Conservation (phyloP, 2,888 invertebrate species). For the Horisme vitalbata region DNA sequence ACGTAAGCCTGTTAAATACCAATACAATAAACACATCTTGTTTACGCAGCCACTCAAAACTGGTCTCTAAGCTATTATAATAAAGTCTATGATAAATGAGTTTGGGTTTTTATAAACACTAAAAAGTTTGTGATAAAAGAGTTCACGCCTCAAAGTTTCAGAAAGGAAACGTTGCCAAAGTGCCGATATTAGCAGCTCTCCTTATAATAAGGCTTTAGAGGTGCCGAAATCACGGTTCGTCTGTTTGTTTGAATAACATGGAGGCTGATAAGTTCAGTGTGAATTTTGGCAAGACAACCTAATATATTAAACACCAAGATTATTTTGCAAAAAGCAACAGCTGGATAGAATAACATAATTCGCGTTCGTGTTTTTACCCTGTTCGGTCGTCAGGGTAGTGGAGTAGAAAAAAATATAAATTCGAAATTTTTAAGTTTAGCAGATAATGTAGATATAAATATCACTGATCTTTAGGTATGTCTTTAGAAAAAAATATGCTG, state of each 20-base stretch:
- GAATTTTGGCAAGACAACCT: conserved; percentile 45
- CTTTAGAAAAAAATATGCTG: no score
- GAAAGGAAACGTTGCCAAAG: conserved; percentile 54
- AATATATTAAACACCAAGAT: conserved; percentile 15
- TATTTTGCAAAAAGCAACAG: conserved; percentile 11
- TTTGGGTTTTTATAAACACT: conserved; percentile 2
- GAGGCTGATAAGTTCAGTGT: conserved; percentile 43
- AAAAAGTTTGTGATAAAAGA: conserved; percentile 32
- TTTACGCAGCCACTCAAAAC: not conserved
- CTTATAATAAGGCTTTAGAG: conserved; percentile 45
- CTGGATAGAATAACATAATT: conserved; percentile 16
- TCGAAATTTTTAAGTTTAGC: no score
- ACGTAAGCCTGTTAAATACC: conserved; percentile 14
- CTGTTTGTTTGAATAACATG: conserved; percentile 49
- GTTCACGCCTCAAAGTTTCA: conserved; percentile 60
- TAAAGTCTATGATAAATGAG: conserved; percentile 19
- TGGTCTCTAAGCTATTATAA: conserved; percentile 5
- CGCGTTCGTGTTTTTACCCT: no score
- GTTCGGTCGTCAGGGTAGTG: no score
- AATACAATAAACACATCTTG: no score
- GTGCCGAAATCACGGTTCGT: conserved; percentile 56
- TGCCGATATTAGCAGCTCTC: conserved; percentile 60
- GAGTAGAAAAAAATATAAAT: no score
- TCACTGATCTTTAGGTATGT: no score
- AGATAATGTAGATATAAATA: no score